Conservation (phyloP, 2,888 invertebrate genomes). For the Cosmorhoe ocellata region DNA sequence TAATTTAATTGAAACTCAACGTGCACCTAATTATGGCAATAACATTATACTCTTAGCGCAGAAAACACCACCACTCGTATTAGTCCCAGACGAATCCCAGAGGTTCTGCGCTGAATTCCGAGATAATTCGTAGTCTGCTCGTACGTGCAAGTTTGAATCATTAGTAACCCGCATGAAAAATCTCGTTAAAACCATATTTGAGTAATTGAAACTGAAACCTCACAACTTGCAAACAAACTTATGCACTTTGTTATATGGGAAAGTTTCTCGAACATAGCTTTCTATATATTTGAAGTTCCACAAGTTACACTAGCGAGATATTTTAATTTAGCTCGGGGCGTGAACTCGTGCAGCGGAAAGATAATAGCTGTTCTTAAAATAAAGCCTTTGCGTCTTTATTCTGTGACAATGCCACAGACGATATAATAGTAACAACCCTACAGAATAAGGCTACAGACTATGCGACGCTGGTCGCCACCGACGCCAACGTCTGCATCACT, state of each 20-base stretch:
- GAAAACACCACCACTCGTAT: conserved; percentile 13
- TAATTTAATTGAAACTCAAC: conserved; percentile 16
- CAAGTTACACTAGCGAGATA: conserved; percentile 46
- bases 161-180: conserved; percentile 16
- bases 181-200: conserved; percentile 22
- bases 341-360: conserved; percentile 56
- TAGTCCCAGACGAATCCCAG: conserved; percentile 19
- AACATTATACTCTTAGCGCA: conserved; percentile 13
- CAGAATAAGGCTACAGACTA: too few relatives aligned
- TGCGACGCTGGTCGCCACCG: too few relatives aligned
- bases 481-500: conserved; percentile 33
- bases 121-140: conserved; percentile 18
- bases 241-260: conserved; percentile 18
- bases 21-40: conserved; percentile 12
- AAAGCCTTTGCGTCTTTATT: conserved; percentile 69
- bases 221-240: conserved; percentile 20
- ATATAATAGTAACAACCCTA: too few relatives aligned
- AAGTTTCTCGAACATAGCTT: conserved; percentile 44
- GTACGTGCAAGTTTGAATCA: conserved; percentile 19
- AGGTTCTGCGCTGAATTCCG: conserved; percentile 16
- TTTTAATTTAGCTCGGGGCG: conserved; percentile 62
- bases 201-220: conserved; percentile 22
- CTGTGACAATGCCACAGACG: conserved; percentile 45
- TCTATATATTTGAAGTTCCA: conserved; percentile 43
- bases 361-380: conserved; percentile 70